Percentiles rank a stretch among this genome's conserved stretches.
Evolutionary conservation across 2,797 vertebrate species (phyloP).

Genomic region (Ficedula albicollis): DNA sequence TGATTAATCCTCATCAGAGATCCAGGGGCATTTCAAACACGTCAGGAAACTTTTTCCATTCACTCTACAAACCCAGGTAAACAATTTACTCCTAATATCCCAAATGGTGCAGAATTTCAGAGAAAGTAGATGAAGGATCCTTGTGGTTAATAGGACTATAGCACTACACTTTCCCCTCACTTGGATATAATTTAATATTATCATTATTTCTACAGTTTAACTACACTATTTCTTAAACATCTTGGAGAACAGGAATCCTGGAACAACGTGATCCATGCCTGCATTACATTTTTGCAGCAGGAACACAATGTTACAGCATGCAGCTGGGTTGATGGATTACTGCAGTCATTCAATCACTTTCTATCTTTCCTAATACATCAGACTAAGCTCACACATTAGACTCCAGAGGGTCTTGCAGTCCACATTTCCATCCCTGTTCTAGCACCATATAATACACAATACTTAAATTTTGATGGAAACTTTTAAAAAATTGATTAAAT

Average conservation of each 20-base stretch:
- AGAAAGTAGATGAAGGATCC: neutral
- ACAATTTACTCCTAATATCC: neutral
- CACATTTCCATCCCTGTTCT: neutral
- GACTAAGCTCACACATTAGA: neutral
- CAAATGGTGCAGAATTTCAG: neutral
- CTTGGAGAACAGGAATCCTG: neutral
- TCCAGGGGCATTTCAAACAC: neutral
- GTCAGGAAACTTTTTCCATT: neutral
- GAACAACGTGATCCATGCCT: neutral
- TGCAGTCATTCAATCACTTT: neutral
- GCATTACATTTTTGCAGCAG: neutral
- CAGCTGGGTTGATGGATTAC: neutral
- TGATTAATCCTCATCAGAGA: neutral
- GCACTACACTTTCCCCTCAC: neutral
- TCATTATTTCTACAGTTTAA: neutral
- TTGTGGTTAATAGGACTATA: neutral
- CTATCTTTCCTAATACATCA: neutral
- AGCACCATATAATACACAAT: rapidly evolving
- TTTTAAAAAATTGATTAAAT: neutral
- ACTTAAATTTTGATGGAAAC: neutral
- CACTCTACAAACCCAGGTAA: neutral
- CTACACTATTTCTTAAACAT: neutral
- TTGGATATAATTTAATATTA: neutral
- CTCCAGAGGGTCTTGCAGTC: neutral
- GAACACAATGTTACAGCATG: neutral